phyloP scores from a whole-genome alignment of 2,888 invertebrate species.

The Mesopsocus fuscifrons region DNA sequence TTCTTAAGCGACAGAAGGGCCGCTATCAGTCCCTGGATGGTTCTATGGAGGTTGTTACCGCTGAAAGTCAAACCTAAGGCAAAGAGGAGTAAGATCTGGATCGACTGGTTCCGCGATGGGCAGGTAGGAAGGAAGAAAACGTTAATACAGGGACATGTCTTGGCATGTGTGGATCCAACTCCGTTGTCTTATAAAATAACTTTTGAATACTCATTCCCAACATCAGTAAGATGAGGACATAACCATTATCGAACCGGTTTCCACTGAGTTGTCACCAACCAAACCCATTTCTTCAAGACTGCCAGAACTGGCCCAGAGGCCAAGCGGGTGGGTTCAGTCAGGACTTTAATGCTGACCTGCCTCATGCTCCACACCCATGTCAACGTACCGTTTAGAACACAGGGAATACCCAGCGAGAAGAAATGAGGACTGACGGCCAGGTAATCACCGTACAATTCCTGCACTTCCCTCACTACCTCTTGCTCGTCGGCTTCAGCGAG shows the following conservation, averaged over 20 bases:
- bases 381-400: neutral
- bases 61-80: slow-evolving; percentile 54
- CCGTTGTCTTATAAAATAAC: too few relatives aligned
- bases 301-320: too few relatives aligned
- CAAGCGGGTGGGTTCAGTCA: too few relatives aligned
- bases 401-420: slow-evolving; percentile 61
- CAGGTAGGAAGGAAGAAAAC: slow-evolving; percentile 6
- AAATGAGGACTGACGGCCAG: slow-evolving; percentile 83
- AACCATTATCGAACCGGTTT: too few relatives aligned
- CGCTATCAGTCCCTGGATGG: slow-evolving; percentile 68
- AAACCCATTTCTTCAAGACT: too few relatives aligned
- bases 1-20: slow-evolving; percentile 79
- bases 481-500: slow-evolving; percentile 96
- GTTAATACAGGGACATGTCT: neutral
- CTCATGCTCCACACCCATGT: too few relatives aligned
- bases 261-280: too few relatives aligned
- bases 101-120: slow-evolving; percentile 12
- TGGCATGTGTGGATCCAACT: too few relatives aligned
- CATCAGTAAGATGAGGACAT: too few relatives aligned
- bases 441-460: slow-evolving; percentile 94
- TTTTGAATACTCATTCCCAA: too few relatives aligned
- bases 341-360: too few relatives aligned
- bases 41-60: slow-evolving; percentile 52
- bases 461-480: slow-evolving; percentile 89
- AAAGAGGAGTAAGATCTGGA: slow-evolving; percentile 13